phyloP scores from a whole-genome alignment of 2,888 invertebrate genomes.

The Apotomis betuletana region DNA sequence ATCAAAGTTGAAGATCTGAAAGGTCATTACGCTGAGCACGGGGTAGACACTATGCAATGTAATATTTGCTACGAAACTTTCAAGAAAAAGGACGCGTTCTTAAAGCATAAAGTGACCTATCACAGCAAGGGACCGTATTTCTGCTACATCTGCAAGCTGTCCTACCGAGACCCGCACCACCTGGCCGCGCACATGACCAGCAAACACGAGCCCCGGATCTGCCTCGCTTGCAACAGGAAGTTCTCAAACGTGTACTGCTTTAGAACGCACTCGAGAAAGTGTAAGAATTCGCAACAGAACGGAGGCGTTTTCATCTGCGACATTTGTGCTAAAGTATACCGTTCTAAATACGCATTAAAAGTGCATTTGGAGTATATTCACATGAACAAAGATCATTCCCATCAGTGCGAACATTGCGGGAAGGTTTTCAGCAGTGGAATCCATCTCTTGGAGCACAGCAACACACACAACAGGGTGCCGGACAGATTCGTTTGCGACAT shows the following conservation, averaged over 20 bases:
- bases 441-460: conserved; percentile 58
- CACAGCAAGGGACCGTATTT: conserved; percentile 44
- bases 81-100: conserved; percentile 39
- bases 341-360: conserved; percentile 48
- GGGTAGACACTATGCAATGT: conserved; percentile 48
- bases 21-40: conserved; percentile 50
- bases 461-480: conserved; percentile 53
- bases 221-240: conserved; percentile 52
- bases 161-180: conserved; percentile 47
- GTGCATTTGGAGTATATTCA: conserved; percentile 55
- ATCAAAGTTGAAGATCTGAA: conserved; percentile 47
- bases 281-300: conserved; percentile 41
- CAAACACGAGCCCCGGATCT: conserved; percentile 51
- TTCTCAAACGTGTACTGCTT: conserved; percentile 57
- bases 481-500: conserved; percentile 58
- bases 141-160: conserved; percentile 56
- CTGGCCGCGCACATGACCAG: conserved; percentile 50
- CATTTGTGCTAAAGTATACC: conserved; percentile 56
- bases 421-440: conserved; percentile 53
- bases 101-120: conserved; percentile 47
- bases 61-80: conserved; percentile 52
- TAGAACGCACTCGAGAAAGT: conserved; percentile 50
- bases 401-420: conserved; percentile 60
- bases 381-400: conserved; percentile 45
- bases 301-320: conserved; percentile 55